Percentiles rank a stretch among this genome's conserved stretches.
Evolutionary conservation across 2,888 invertebrate genomes (phyloP).

Genomic region (Antheraea assamensis): DNA sequence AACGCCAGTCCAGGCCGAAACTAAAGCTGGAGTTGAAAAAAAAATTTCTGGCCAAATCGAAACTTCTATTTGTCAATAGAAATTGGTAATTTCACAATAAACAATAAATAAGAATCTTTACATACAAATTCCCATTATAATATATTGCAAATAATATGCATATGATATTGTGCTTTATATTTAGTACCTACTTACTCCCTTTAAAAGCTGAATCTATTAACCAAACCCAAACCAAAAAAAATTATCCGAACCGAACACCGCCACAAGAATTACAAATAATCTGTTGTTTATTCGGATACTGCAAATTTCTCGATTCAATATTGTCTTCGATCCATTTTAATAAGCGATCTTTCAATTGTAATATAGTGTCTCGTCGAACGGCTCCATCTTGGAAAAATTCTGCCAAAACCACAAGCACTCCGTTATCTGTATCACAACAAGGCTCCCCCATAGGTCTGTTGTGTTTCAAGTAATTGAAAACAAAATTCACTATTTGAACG

Average conservation of each 20-base stretch:
- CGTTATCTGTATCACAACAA: constrained; percentile 55
- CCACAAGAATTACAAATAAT: constrained; percentile 58
- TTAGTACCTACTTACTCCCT: background rate
- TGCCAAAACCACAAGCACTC: constrained; percentile 61
- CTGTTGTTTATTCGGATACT: constrained; percentile 56
- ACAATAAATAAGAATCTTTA: background rate
- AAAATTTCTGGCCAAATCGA: no score
- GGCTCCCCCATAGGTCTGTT: constrained; percentile 64
- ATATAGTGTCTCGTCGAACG: constrained; percentile 62
- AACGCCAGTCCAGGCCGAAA: no score
- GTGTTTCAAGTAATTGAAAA: constrained; percentile 70
- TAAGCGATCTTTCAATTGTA: constrained; percentile 58
- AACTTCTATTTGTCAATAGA: no score
- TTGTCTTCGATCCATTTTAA: constrained; percentile 57
- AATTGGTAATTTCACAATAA: no score
- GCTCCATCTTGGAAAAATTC: constrained; percentile 74
- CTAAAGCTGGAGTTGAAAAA: no score
- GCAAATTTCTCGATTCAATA: constrained; percentile 45
- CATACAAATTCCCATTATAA: background rate
- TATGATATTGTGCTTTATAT: background rate
- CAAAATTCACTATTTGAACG: constrained; percentile 67
- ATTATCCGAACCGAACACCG: constrained; percentile 59
- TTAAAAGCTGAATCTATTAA: background rate
- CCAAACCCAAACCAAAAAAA: background rate
- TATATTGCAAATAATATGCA: background rate